Base-by-base conservation (phyloP, 2,888 invertebrate genomes). In the Endomychus coccineus region DNA sequence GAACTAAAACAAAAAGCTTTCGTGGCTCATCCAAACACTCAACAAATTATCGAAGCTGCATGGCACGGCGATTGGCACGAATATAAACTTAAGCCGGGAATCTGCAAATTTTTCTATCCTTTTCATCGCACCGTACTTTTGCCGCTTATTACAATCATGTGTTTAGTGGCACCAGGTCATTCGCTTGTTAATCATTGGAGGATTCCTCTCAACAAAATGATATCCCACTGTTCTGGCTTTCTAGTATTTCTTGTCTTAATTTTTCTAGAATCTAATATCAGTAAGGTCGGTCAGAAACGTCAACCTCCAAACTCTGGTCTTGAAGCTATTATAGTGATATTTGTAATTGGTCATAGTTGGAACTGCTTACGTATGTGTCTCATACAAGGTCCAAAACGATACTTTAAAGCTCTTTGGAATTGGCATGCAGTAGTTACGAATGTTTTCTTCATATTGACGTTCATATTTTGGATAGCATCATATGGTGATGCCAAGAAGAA, bases 21-120 rank as follows among this genome's bases (percentile, higher is more conserved):
- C 55, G 79, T 84, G 0, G 81, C 83, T 3, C 83, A 84, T 62
- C 78, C 82, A 1, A 79, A 83, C 56, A 77, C 80, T 11, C 84
- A 85, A 56, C 78, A 80, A 65, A 59, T 67, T 29, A 57, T 83
- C 46, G 78, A 80, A 46, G 70, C 72, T 17, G 74, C 75, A 37
- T 83, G 83, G 83, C 67, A 73, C 25, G 81, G 78, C 1, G 61
- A 61, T 37, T 67, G 66, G 65, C 56, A 60, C 42, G 61, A 64
- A 14, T 67, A 66, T 51, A 61, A 57, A 42, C 49, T 64, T 28
- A 63, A 61, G 45, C 51, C 58, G 1, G 35, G 45, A 3, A 16
- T 50, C 1, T 41, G 56, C 1, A 51, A 50, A 39, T 36, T 54
- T 1, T 12, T 53, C 3, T 57, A 60, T 37, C 59, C 61, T 3